Evolutionary conservation across 2,888 invertebrate species (phyloP).

Genomic region (Acholoe squamosa): DNA sequence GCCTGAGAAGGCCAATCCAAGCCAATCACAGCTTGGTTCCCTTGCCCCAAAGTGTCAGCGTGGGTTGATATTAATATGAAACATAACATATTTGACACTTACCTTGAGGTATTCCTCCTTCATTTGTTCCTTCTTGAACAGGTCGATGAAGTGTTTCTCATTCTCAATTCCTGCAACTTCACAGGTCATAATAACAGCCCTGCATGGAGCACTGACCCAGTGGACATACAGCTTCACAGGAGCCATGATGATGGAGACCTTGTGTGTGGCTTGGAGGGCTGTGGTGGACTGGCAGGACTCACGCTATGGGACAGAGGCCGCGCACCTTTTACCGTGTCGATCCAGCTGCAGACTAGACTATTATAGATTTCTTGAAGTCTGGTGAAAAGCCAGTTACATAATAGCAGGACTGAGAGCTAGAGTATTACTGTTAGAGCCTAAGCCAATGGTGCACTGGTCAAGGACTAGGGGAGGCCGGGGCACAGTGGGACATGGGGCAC

Average conservation of each 20-base stretch:
- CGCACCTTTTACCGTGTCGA: neutral
- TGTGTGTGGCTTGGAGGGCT: neutral
- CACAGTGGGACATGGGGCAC: too few relatives aligned
- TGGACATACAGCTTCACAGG: conserved; percentile 69
- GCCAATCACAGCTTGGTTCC: too few relatives aligned
- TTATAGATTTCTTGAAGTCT: neutral
- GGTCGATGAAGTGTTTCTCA: conserved; percentile 75
- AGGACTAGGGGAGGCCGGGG: too few relatives aligned
- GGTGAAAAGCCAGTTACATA: neutral
- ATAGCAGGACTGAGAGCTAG: too few relatives aligned
- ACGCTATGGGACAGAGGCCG: neutral
- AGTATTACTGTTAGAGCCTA: too few relatives aligned
- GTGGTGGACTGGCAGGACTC: neutral
- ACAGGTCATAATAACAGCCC: conserved; percentile 78
- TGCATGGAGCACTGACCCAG: conserved; percentile 75
- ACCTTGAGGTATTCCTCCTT: conserved; percentile 74
- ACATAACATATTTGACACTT: too few relatives aligned
- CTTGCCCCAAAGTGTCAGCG: too few relatives aligned
- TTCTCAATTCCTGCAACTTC: conserved; percentile 76
- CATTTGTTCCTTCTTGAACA: conserved; percentile 73
- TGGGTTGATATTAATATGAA: too few relatives aligned
- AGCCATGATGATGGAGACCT: neutral
- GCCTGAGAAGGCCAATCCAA: too few relatives aligned
- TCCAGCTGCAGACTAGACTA: neutral
- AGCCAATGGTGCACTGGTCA: too few relatives aligned